Evolutionary conservation across 2,888 invertebrate species (phyloP).

Genomic region (Acrocyrtus sp.): DNA sequence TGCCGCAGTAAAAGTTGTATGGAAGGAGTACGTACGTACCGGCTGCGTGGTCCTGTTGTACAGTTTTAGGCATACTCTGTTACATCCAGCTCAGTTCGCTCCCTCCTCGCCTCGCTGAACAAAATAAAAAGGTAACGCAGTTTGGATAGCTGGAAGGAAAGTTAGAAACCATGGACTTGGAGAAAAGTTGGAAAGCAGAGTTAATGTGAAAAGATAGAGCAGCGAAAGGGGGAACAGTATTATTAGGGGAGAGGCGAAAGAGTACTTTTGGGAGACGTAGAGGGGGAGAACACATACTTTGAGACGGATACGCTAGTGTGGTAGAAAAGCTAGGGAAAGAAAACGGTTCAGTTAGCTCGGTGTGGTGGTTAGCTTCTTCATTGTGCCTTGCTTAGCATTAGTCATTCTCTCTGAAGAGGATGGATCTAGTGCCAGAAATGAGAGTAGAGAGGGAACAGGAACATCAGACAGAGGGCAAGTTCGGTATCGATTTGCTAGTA

Average conservation of each 20-base stretch:
- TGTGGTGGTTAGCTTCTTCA: neutral
- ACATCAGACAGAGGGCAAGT: conserved; percentile 58
- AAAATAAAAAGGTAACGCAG: neutral
- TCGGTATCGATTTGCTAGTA: conserved; percentile 62
- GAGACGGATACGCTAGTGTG: too few relatives aligned
- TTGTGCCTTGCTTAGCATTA: too few relatives aligned
- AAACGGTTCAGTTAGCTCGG: neutral
- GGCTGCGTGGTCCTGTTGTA: neutral
- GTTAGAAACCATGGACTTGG: neutral
- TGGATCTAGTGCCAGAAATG: conserved; percentile 3
- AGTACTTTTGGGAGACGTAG: neutral
- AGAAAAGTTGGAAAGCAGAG: neutral
- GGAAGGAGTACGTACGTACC: neutral
- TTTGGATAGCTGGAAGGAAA: too few relatives aligned
- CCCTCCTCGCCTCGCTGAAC: neutral
- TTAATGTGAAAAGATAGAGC: neutral
- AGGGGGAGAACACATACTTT: neutral
- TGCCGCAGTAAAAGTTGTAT: conserved; percentile 27
- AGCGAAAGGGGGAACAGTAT: neutral
- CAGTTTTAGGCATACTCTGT: neutral
- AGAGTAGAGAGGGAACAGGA: conserved; percentile 17
- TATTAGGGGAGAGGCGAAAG: neutral
- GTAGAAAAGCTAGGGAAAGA: neutral
- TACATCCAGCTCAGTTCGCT: neutral
- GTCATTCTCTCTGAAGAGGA: neutral